Percentiles rank a stretch among this genome's conserved stretches.
Evolutionary conservation across 1,140 invertebrate genomes (phyloP).

Genomic region (Drosophila willistoni): DNA sequence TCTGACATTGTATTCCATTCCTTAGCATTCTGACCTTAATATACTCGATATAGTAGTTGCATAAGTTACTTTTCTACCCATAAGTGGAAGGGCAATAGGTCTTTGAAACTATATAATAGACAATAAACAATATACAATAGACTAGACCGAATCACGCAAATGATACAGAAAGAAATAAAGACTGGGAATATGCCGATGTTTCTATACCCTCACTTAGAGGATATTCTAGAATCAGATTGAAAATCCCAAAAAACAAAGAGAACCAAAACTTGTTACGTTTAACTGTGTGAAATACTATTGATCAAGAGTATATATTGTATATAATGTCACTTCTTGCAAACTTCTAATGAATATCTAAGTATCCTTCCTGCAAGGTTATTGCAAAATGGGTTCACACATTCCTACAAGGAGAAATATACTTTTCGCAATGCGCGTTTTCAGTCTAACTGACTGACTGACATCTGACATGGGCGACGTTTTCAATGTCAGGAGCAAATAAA

Average conservation of each 20-base stretch:
- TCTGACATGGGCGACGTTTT: constrained; percentile 57
- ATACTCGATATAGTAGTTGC: no score
- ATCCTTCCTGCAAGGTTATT: neutral
- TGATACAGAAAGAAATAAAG: no score
- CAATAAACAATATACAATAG: no score
- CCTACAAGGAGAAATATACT: constrained; percentile 15
- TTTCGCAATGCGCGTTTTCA: constrained; percentile 22
- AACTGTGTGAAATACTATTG: no score
- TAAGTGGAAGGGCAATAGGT: neutral
- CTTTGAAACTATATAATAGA: no score
- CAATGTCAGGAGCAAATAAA: constrained; percentile 38
- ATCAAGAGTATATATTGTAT: no score
- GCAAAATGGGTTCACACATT: neutral
- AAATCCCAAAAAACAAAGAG: no score
- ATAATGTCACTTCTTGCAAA: no score
- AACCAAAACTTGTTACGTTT: no score
- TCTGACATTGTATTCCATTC: no score
- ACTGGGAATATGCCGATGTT: neutral
- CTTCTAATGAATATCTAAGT: neutral
- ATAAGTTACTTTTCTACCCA: neutral
- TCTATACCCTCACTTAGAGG: neutral
- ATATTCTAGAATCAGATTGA: no score
- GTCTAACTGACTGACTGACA: constrained; percentile 53
- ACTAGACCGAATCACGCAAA: constrained; percentile 62
- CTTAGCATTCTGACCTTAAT: no score